Conservation (phyloP, 2,113 vertebrate genomes). For the Crotophaga sulcirostris region DNA sequence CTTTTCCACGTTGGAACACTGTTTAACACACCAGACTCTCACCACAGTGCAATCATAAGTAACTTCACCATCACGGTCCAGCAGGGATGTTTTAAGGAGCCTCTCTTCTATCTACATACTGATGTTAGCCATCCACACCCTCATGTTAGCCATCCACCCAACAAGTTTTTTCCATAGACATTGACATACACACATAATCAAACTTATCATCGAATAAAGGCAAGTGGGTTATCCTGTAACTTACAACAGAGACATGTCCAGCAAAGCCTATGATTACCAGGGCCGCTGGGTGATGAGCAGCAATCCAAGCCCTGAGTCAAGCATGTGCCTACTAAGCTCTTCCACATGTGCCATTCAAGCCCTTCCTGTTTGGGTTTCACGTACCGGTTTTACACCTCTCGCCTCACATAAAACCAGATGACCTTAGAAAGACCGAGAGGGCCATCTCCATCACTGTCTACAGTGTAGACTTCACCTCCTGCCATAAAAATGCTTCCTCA, state of each 20-base stretch:
- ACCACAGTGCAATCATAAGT: not conserved
- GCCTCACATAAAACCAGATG: conserved; percentile 54
- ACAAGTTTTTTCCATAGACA: not conserved
- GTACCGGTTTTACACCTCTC: not conserved
- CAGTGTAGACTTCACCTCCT: not conserved
- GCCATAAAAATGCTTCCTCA: conserved; percentile 29
- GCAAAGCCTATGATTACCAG: not conserved
- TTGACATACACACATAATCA: not conserved
- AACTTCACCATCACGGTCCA: not conserved
- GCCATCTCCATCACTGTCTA: conserved; percentile 10
- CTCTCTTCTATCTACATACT: not conserved
- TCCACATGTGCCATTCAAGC: conserved; percentile 57
- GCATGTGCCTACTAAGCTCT: conserved; percentile 40
- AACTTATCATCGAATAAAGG: not conserved
- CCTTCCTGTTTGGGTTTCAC: conserved; percentile 55
- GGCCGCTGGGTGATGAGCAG: not conserved
- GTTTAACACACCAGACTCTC: conserved; percentile 34
- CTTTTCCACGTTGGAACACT: conserved; percentile 9
- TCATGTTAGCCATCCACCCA: not conserved
- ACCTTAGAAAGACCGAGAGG: conserved; percentile 1
- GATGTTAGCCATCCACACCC: not conserved
- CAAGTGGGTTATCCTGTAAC: not conserved
- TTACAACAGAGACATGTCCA: not conserved
- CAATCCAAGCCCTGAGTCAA: not conserved
- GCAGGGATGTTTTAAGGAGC: not conserved